phyloP scores from a whole-genome alignment of 2,797 vertebrate genomes.

The Rhynchotus rufescens region DNA sequence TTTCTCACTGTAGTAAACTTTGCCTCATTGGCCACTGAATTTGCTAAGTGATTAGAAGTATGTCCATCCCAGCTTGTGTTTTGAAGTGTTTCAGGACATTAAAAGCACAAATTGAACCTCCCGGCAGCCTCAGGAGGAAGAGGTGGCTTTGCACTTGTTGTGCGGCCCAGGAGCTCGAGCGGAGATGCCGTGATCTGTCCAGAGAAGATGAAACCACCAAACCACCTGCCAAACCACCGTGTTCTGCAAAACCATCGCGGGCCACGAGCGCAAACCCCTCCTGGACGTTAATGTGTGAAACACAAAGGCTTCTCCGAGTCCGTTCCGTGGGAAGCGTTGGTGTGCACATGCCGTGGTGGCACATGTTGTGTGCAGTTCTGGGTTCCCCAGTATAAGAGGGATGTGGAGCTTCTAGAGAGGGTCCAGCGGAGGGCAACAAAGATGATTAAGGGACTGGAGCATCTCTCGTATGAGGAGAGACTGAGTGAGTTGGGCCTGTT shows the following conservation, averaged over 20 bases:
- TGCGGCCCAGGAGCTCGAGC: neutral
- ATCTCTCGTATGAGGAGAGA: too few relatives aligned
- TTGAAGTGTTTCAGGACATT: neutral
- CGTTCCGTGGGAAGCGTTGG: neutral
- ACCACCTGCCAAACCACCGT: neutral
- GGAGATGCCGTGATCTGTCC: neutral
- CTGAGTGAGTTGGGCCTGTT: too few relatives aligned
- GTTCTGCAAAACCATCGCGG: neutral
- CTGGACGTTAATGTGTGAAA: rapidly evolving
- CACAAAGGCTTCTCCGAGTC: neutral
- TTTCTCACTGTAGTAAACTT: neutral
- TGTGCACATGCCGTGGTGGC: neutral
- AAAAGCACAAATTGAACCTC: constrained; percentile 12
- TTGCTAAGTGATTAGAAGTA: neutral
- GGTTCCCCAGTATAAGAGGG: too few relatives aligned
- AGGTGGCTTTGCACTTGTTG: neutral
- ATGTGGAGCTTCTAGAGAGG: too few relatives aligned
- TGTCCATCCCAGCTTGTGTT: neutral
- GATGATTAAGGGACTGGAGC: too few relatives aligned
- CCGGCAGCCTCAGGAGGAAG: neutral
- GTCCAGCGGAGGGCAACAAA: too few relatives aligned
- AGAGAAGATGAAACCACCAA: neutral
- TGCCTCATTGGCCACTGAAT: neutral
- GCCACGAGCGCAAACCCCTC: rapidly evolving
- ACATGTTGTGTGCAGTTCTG: too few relatives aligned